Base-by-base conservation (phyloP, 2,113 vertebrate species). In the Thryonomys swinderianus region DNA sequence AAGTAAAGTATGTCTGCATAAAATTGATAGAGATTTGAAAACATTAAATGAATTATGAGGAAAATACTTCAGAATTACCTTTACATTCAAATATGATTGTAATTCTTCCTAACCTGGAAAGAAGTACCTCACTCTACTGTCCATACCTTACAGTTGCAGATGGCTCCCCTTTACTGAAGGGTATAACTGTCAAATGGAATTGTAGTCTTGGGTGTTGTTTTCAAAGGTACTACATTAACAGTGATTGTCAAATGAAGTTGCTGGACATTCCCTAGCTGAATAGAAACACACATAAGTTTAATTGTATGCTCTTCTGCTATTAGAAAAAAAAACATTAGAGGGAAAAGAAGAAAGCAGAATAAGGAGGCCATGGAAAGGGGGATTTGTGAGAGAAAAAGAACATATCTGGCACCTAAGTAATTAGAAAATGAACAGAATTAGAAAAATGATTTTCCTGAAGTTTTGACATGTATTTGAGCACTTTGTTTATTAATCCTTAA, bases 301-400 rank as follows among this genome's bases (percentile, higher is more conserved):
- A 94, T 71, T 85, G 34, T 73, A 73, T 59, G 40, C 45, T 88
- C 40, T 45, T 74, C 37, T 79, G 37, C 9, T 95, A 84, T 89
- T 87, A 79, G 23, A 80, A 64, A 87, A 67, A 69, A 67, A 69
- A 40, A 69, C 27, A 88, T 40, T 84, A 62, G 34, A 20, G 18
- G 34, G 34, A 76, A 80, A 73, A 55, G 25, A 73, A 62, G 48
- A 4, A 93, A 95, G 42, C 32, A 85, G 53, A 42, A 85, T 9
- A 7, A 30, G 30, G 78, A 78, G 17, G 40, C 25, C 30, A 4
- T 8, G 7, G 34, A 67, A 25, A 73, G 51, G 42, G 32, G 37
- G 34, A 67, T 7, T 21, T 79, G 48, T 17, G 57, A 25, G 30
- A 85, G 25, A 45, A 53, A 51, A 59, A 59, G 42, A 59, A 45